Percentiles rank a stretch among this genome's conserved stretches.
Evolutionary conservation across 2,797 vertebrate genomes (phyloP).

Genomic region (Novumbra hubbsi): DNA sequence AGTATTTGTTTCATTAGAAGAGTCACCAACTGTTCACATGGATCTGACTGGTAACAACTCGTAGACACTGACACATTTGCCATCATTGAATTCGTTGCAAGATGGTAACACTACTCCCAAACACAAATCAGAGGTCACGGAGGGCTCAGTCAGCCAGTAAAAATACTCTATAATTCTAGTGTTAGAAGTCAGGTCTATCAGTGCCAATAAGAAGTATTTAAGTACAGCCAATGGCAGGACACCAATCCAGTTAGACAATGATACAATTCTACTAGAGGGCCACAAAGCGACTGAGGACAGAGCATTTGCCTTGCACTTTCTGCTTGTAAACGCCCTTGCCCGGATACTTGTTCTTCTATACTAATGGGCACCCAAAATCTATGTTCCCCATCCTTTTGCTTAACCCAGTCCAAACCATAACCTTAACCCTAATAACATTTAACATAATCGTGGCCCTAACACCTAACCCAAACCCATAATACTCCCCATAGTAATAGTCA

Average conservation of each 20-base stretch:
- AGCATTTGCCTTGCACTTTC: background rate
- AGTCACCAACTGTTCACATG: background rate
- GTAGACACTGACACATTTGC: background rate
- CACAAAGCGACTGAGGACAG: background rate
- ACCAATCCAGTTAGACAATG: background rate
- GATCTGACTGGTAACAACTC: background rate
- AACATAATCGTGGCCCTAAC: too few relatives aligned
- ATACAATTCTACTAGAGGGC: background rate
- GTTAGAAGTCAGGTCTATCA: background rate
- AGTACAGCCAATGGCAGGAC: background rate
- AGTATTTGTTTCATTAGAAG: background rate
- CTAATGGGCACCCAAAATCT: too few relatives aligned
- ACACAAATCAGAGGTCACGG: background rate
- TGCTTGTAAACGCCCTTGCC: background rate
- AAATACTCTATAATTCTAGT: background rate
- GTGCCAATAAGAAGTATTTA: background rate
- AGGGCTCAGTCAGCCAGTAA: background rate
- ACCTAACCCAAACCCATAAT: too few relatives aligned
- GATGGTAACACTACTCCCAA: constrained; percentile 3
- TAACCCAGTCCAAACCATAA: too few relatives aligned
- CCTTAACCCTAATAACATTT: too few relatives aligned
- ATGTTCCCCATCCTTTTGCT: too few relatives aligned
- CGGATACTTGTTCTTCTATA: background rate
- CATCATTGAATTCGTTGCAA: background rate
- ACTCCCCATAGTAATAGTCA: too few relatives aligned